Conservation (phyloP, 1,140 invertebrate species). For the Anoplophora glabripennis region DNA sequence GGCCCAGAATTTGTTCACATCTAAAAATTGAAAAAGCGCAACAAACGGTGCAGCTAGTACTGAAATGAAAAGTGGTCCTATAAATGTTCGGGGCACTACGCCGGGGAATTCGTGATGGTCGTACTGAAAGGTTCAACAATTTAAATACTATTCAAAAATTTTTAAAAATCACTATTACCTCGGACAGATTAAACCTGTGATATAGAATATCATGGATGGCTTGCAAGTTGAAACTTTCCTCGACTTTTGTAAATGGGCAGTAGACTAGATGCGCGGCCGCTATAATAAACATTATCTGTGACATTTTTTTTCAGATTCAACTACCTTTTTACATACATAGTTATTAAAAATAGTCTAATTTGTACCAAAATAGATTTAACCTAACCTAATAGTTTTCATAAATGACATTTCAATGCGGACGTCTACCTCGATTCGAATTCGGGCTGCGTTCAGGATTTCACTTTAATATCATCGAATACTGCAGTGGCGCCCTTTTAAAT, state of each 20-base stretch:
- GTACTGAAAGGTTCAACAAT: slow-evolving; percentile 69
- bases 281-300: slow-evolving; percentile 51
- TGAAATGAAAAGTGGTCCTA: slow-evolving; percentile 87
- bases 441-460: too few relatives aligned
- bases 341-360: slow-evolving; percentile 22
- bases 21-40: slow-evolving; percentile 63
- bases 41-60: slow-evolving; percentile 75
- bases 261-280: slow-evolving; percentile 76
- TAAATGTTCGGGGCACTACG: slow-evolving; percentile 94
- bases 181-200: slow-evolving; percentile 74
- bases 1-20: slow-evolving; percentile 80
- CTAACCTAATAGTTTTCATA: slow-evolving; percentile 24
- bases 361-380: slow-evolving; percentile 29
- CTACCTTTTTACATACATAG: slow-evolving; percentile 33
- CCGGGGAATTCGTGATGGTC: slow-evolving; percentile 98
- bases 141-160: neutral
- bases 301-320: slow-evolving; percentile 38
- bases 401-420: too few relatives aligned
- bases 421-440: too few relatives aligned
- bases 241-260: slow-evolving; percentile 98
- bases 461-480: too few relatives aligned
- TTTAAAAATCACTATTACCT: slow-evolving; percentile 59
- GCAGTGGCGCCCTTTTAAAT: too few relatives aligned
- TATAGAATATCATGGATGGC: slow-evolving; percentile 97
- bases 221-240: slow-evolving; percentile 99